Conservation (phyloP, 1,140 invertebrate genomes). For the Leptoteleia sp. region DNA sequence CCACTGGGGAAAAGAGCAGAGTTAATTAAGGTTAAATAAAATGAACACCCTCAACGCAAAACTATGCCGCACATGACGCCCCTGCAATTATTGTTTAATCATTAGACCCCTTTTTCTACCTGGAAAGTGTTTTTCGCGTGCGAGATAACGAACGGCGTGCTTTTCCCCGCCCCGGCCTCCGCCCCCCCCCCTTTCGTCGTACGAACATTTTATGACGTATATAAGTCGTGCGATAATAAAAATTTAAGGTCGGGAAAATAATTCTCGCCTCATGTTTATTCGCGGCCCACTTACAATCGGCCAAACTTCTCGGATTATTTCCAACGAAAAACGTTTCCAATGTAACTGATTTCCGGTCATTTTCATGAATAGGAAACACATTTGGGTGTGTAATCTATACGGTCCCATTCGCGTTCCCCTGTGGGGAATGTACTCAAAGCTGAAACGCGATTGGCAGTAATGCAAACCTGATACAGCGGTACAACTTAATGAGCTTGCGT, state of each 20-base stretch:
- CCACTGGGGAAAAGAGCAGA: too few species aligned
- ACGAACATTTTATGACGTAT: slow-evolving; percentile 10
- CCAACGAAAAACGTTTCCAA: slow-evolving; percentile 34
- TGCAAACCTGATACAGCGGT: slow-evolving; percentile 62
- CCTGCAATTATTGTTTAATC: too few species aligned
- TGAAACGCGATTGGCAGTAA: slow-evolving; percentile 62
- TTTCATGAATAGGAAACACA: slow-evolving; percentile 51
- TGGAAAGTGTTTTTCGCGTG: too few species aligned
- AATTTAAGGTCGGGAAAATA: not conserved
- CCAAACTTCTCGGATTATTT: slow-evolving; percentile 17
- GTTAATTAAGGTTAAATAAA: too few species aligned
- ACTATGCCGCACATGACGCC: too few species aligned
- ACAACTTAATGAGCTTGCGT: slow-evolving; percentile 66
- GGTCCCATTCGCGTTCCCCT: slow-evolving; percentile 29
- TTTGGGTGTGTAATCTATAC: slow-evolving; percentile 61
- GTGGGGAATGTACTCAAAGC: slow-evolving; percentile 51
- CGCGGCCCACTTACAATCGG: slow-evolving; percentile 1
- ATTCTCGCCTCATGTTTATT: not conserved
- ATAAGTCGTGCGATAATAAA: slow-evolving; percentile 7
- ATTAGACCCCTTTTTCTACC: too few species aligned
- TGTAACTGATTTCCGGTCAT: slow-evolving; percentile 45
- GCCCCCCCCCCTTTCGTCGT: too few species aligned
- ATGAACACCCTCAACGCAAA: too few species aligned
- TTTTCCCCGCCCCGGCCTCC: not conserved
- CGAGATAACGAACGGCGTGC: not conserved